Evolutionary conservation across 2,113 vertebrate species (phyloP), one percentile per base, ranked within the genome.

Genomic region (Python bivittatus): DNA sequence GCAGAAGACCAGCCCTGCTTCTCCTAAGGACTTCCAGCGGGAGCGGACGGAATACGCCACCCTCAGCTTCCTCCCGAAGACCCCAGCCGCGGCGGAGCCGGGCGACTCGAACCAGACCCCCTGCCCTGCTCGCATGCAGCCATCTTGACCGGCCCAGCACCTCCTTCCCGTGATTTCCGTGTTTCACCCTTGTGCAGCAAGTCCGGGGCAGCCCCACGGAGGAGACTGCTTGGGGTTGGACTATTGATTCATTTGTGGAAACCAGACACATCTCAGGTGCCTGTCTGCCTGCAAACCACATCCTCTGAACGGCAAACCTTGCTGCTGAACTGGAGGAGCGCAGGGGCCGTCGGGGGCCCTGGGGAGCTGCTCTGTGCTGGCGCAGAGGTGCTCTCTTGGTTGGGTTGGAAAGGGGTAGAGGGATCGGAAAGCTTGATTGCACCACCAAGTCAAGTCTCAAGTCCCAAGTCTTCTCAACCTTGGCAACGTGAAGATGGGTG

Each of bases 11-110:
- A 58, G 1, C 0, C 42, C 58, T 0, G 23, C 93, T 4, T 72
- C 56, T 0, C 29, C 42, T 17, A 42, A 57, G 0, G 0, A 91
- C 33, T 20, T 0, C 11, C n/a, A n/a, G 0, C 61, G 1, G 0
- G 97, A 97, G 1, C 95, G 96, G 85, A 98, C 97, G 0, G 98
- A 98, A 95, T 98, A 98, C 0, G 97, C 98, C 68, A 96, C 95
- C 79, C 97, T 98, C 15, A 0, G 97, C 79, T 98, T 98, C 91
- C 96, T 95, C 4, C 94, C 95, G 48, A 94, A 96, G 91, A 94
- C 94, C 86, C 89, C 94, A 0, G 0, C 90, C 20, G 92, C 89
- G 0, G 93, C 88, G 0, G 8, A 0, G 29, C 89, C 1, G 92
- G 95, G 93, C 92, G 84, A 56, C 64, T 10, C 52, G 38, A 38